Base-by-base conservation (phyloP, 1,140 invertebrate genomes). In the Polypedilum vanderplanki region DNA sequence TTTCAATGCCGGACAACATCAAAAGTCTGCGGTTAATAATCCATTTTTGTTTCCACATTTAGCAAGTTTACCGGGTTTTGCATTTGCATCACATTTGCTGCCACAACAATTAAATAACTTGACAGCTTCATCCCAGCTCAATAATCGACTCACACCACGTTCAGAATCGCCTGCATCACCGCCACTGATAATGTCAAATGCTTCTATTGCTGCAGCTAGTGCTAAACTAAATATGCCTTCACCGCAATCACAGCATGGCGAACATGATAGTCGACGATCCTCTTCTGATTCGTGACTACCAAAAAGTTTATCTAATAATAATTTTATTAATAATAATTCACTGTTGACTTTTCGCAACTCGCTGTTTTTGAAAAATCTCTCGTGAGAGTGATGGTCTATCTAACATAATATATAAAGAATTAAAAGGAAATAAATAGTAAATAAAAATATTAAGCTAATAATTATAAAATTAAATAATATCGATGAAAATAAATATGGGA, bases 41-140 rank as follows among this genome's bases (percentile, higher is more conserved):
- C 83, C 86, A 15, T 75, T 86, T 70, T 81, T 87, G 15, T 84
- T 86, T 64, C 83, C 83, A 17, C 84, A 84, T 1, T 78, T 87
- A 41, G 82, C 83, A 3, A 83, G 84, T 15, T 81, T 87, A 70
- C 78, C 83, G 8, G 80, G 80, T 3, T 84, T 84, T 74, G 80
- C 75, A 65, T 75, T 82, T 40, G 78, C 80, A 75, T 78, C 81
- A 15, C 80, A 81, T 74, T 77, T 81, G 76, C 76, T 82, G 75
- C 75, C 79, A 74, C 76, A 76, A 4, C 74, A 77, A 7, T 75
- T 77, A 17, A 81, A 79, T 77, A 81, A 81, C 5, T 82, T 85
- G 75, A 77, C 79, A 17, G 79, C 74, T 76, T 78, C 81, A 76
- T 81, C 82, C 76, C 33, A 79, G 78, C 75, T 83, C 78, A 73